Conservation (phyloP, 2,113 vertebrate genomes). For the Progne subis region DNA sequence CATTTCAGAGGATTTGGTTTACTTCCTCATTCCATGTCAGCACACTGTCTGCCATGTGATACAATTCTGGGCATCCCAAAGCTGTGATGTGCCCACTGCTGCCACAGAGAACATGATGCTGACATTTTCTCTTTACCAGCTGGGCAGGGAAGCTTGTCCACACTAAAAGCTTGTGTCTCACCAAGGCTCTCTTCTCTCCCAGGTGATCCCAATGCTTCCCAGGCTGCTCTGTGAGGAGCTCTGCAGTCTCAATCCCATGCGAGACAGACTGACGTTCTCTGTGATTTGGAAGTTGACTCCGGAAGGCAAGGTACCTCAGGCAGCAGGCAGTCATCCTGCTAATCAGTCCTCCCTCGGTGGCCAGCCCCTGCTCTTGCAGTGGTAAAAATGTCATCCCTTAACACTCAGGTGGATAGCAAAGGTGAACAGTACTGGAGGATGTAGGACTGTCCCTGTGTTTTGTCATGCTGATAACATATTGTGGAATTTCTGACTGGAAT, state of each 20-base stretch:
- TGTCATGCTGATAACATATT: background rate
- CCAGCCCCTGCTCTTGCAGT: background rate
- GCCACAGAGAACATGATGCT: background rate
- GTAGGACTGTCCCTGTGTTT: background rate
- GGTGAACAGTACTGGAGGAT: background rate
- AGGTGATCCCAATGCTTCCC: slow-evolving; percentile 97
- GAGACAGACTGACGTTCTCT: slow-evolving; percentile 91
- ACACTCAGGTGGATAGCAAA: background rate
- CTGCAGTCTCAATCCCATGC: slow-evolving; percentile 94
- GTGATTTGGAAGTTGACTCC: slow-evolving; percentile 93
- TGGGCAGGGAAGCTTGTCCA: background rate
- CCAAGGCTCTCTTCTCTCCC: background rate
- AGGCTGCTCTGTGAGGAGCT: slow-evolving; percentile 92
- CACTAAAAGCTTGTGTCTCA: background rate
- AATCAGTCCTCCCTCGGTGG: background rate
- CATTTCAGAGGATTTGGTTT: background rate
- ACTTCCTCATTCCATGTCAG: background rate
- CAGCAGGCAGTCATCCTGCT: background rate
- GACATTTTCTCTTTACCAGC: background rate
- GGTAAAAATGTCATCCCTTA: background rate
- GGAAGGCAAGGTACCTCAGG: slow-evolving; percentile 85
- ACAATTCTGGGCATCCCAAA: background rate
- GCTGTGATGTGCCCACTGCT: background rate
- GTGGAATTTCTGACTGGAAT: background rate
- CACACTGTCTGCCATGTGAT: background rate